phyloP scores from a whole-genome alignment of 1,140 invertebrate genomes.

The Euwallacea similis region DNA sequence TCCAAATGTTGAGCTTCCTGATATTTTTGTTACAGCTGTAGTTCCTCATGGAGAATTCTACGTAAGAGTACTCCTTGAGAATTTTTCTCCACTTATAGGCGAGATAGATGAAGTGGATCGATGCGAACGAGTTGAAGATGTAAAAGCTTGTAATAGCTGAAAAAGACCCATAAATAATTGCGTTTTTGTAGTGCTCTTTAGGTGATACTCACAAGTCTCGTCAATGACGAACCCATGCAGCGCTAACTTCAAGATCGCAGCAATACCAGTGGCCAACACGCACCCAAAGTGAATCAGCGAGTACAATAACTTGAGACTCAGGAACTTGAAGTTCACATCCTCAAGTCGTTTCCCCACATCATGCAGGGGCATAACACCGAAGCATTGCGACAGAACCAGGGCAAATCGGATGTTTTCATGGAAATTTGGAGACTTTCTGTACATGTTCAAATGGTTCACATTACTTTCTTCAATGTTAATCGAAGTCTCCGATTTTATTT shows the following conservation, averaged over 20 bases:
- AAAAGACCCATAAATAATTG: slow-evolving; percentile 20
- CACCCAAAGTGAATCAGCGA: slow-evolving; percentile 39
- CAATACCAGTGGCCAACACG: slow-evolving; percentile 34
- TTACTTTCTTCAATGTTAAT: slow-evolving; percentile 38
- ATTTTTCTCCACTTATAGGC: slow-evolving; percentile 38
- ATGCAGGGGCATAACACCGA: slow-evolving; percentile 45
- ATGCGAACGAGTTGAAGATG: slow-evolving; percentile 38
- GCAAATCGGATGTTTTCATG: slow-evolving; percentile 42
- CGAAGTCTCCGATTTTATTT: slow-evolving; percentile 37
- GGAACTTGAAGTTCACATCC: slow-evolving; percentile 41
- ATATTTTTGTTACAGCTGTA: slow-evolving; percentile 35
- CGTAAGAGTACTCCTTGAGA: slow-evolving; percentile 41
- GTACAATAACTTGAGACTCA: slow-evolving; percentile 41
- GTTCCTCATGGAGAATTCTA: slow-evolving; percentile 45
- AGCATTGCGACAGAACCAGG: slow-evolving; percentile 42
- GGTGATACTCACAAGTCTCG: slow-evolving; percentile 42
- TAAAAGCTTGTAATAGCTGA: slow-evolving; percentile 44
- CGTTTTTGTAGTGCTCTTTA: neutral
- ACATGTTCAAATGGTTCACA: neutral
- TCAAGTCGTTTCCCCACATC: slow-evolving; percentile 33
- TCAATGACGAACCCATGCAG: slow-evolving; percentile 42
- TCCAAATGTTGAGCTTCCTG: slow-evolving; percentile 39
- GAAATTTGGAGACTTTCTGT: slow-evolving; percentile 28
- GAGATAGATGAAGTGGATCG: slow-evolving; percentile 41
- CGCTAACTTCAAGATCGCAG: slow-evolving; percentile 41